Base-by-base conservation (phyloP, 2,888 invertebrate genomes). In the Apantesis nais region DNA sequence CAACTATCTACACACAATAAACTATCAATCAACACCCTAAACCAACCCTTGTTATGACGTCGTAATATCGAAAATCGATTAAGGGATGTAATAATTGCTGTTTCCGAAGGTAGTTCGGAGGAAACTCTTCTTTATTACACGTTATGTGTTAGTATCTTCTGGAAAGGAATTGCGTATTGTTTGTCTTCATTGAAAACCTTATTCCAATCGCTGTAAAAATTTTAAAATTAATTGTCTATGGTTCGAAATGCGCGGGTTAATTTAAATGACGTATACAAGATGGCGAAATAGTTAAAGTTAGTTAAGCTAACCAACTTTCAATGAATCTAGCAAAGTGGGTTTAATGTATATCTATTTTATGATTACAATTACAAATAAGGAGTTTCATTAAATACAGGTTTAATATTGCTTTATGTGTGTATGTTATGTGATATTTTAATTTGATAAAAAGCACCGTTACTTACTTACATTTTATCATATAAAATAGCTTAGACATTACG, bases 31-130 rank as follows among this genome's bases (percentile, higher is more conserved):
- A n/a, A 52, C 48, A 11, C n/a, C 48, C n/a, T 52, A 52, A 52
- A 52, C 48, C 22, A 52, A 52, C 48, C n/a, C n/a, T 52, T 52
- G 48, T 52, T 61, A 44, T 67, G 37, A 60, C 25, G 67, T 61
- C 61, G 34, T 61, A 44, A 48, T 67, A 61, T 34, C 48, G 44
- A 60, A 19, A 62, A 58, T 48, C 52, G n/a, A 62, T 63, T 22
- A 29, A 7, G 39, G 58, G 29, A 58, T 29, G 14, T 58, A 58
- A 29, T 58, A 58, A 58, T 58, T 58, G 58, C 5, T 58, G 16
- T 29, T 16, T 14, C 58, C 16, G 7, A 14, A 58, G 29, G 29
- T 58, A 58, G 29, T 58, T 58, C 11, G 7, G 16, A 29, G 29
- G 4, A 29, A 11, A 16, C 25, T 29, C 58, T 55, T 16, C 55